These are phyloP conservation scores for Anagrus nilaparvatae DNA, from an alignment of 1,140 invertebrate genomes.

Conservation along the genomic window DNA sequence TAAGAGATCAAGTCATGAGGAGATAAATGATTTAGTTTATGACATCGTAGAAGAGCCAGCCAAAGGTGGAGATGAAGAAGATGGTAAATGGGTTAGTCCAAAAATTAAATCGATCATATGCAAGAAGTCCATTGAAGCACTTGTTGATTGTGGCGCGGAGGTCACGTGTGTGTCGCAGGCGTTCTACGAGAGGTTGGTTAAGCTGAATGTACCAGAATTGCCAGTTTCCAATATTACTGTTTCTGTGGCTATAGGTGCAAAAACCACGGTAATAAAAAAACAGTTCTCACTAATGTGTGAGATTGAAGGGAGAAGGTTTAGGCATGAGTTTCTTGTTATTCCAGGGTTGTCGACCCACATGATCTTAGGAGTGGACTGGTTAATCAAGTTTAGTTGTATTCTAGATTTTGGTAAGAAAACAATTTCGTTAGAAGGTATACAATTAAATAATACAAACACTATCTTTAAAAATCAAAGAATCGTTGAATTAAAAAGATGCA, in stretches of 20 bases:
- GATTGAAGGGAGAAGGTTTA: neutral
- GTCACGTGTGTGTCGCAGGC: slow-evolving; percentile 18
- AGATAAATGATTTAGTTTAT: neutral
- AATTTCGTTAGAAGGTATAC: neutral
- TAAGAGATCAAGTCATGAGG: neutral
- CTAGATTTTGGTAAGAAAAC: slow-evolving; percentile 12
- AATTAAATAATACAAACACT: neutral
- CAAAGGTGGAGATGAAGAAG: neutral
- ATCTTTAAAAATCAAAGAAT: neutral
- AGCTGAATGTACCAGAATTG: slow-evolving; percentile 12
- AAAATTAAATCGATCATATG: neutral
- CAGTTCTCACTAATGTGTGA: slow-evolving; percentile 8
- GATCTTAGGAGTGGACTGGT: slow-evolving; percentile 15
- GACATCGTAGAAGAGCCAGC: no score
- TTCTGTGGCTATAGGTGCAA: slow-evolving; percentile 14
- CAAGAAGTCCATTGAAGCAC: neutral
- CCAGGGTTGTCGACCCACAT: slow-evolving; percentile 7
- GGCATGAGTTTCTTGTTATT: slow-evolving; percentile 9
- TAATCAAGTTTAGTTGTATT: neutral
- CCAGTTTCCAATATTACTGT: slow-evolving; percentile 19
- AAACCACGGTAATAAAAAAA: slow-evolving; percentile 8
- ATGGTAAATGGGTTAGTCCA: neutral
- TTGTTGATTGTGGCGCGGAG: slow-evolving; percentile 15
- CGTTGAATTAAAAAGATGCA: no score
- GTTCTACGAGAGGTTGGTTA: slow-evolving; percentile 14